phyloP scores from a whole-genome alignment of 2,113 vertebrate species.

The Tursiops truncatus region DNA sequence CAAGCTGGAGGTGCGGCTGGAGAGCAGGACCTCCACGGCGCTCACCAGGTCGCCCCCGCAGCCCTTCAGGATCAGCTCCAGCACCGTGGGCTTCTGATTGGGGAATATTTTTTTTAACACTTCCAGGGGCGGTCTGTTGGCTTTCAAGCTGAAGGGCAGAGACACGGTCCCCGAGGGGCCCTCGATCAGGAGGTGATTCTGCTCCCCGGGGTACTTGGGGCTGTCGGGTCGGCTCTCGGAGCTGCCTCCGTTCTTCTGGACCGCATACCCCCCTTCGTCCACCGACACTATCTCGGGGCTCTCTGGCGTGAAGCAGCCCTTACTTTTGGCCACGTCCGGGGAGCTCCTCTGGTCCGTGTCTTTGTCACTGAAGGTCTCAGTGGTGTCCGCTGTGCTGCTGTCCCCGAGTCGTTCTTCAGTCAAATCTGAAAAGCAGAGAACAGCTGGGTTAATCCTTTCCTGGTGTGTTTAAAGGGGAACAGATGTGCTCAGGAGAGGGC shows the following conservation, averaged over 20 bases:
- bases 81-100: conserved; percentile 93
- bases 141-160: conserved; percentile 93
- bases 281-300: conserved; percentile 90
- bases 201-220: conserved; percentile 89
- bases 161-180: conserved; percentile 92
- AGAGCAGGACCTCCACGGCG: conserved; percentile 96
- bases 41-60: conserved; percentile 97
- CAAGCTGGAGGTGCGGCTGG: conserved; percentile 86
- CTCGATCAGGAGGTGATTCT: conserved; percentile 91
- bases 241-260: conserved; percentile 84
- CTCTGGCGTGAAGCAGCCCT: conserved; percentile 90
- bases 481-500: not conserved
- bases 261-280: conserved; percentile 88
- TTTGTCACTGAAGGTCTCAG: conserved; percentile 92
- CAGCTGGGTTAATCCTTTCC: conserved; percentile 64
- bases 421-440: conserved; percentile 85
- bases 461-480: not conserved
- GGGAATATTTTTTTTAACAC: conserved; percentile 98
- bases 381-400: conserved; percentile 86
- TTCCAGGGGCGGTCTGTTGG: conserved; percentile 95
- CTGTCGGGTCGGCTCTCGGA: conserved; percentile 87
- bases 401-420: conserved; percentile 90
- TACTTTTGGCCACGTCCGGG: conserved; percentile 90
- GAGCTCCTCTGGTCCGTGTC: conserved; percentile 92
- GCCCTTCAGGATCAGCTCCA: conserved; percentile 96